Base-by-base conservation (phyloP, 2,888 invertebrate genomes). In the Limulus polyphemus region DNA sequence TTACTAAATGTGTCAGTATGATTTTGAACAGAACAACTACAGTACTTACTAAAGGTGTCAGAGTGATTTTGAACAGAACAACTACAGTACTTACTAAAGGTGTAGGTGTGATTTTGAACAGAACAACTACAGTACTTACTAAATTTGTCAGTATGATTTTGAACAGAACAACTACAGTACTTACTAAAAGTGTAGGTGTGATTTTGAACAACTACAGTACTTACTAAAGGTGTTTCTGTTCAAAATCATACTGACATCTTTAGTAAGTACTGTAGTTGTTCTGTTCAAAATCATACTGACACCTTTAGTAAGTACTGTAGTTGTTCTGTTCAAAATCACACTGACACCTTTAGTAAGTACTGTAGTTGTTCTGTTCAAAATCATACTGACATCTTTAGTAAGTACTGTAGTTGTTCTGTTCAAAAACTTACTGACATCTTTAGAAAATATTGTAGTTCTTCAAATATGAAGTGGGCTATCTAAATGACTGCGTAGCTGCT, bases 141-240 rank as follows among this genome's bases (percentile, higher is more conserved):
- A 64, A 61, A 55, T 91, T 88, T 76, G 88, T 88, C 32, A 93
- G 92, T 69, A 94, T 79, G 76, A 94, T 93, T 73, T 90, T 88
- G 58, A 92, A n/a, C n/a, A n/a, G n/a, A n/a, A n/a, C n/a, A n/a
- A n/a, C n/a, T n/a, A n/a, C n/a, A n/a, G n/a, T n/a, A n/a, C n/a
- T n/a, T n/a, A n/a, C n/a, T n/a, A n/a, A n/a, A n/a, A n/a, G n/a
- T n/a, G n/a, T n/a, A n/a, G n/a, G n/a, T n/a, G n/a, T n/a, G n/a
- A n/a, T n/a, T n/a, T n/a, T n/a, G n/a, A n/a, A n/a, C n/a, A n/a
- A n/a, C n/a, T 32, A 32, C 32, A 3, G 32, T 32, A 32, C 0
- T 32, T 32, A n/a, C n/a, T n/a, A n/a, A n/a, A n/a, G n/a, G 32
- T 32, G 3, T 3, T 32, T 32, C 2, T 32, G 32, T 32, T 7